Evolutionary conservation across 2,888 invertebrate species (phyloP).

Genomic region (Steinernema scapterisci): DNA sequence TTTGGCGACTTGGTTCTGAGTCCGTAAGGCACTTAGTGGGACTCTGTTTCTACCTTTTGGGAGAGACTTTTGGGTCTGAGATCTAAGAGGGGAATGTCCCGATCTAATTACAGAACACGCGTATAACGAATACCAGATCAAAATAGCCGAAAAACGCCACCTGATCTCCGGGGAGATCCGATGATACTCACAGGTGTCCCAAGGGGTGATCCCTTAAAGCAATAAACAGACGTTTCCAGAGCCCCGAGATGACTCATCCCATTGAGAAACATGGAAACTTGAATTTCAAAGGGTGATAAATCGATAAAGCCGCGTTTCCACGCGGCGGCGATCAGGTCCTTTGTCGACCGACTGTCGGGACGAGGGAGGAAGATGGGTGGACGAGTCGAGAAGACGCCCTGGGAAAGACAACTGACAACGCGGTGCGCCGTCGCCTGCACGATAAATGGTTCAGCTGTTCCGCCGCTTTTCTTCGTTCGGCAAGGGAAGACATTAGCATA

Average conservation of each 20-base stretch:
- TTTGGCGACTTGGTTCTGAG: not conserved
- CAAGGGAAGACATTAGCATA: not conserved
- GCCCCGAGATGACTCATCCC: slow-evolving; percentile 4
- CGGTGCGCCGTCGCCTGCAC: not conserved
- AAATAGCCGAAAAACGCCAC: not conserved
- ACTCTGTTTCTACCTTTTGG: not conserved
- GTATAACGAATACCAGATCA: not conserved
- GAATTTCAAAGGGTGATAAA: not conserved
- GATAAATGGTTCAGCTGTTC: slow-evolving; percentile 28
- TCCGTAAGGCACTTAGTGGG: not conserved
- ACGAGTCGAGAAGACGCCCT: not conserved
- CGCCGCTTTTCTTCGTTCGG: not conserved
- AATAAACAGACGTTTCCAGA: not conserved
- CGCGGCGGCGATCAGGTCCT: not conserved
- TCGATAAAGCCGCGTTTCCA: not conserved
- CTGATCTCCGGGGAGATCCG: not conserved
- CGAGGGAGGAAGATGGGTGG: not conserved
- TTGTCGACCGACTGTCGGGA: not conserved
- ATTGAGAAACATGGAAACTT: not conserved
- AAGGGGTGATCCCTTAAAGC: not conserved
- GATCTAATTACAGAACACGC: too few relatives aligned
- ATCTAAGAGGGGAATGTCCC: too few relatives aligned
- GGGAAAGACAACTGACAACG: slow-evolving; percentile 2
- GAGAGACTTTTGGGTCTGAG: too few relatives aligned
- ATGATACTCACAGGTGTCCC: not conserved